Percentiles rank a stretch among this genome's conserved stretches.
Evolutionary conservation across 2,888 invertebrate species (phyloP).

Genomic region (Erebia palarica): DNA sequence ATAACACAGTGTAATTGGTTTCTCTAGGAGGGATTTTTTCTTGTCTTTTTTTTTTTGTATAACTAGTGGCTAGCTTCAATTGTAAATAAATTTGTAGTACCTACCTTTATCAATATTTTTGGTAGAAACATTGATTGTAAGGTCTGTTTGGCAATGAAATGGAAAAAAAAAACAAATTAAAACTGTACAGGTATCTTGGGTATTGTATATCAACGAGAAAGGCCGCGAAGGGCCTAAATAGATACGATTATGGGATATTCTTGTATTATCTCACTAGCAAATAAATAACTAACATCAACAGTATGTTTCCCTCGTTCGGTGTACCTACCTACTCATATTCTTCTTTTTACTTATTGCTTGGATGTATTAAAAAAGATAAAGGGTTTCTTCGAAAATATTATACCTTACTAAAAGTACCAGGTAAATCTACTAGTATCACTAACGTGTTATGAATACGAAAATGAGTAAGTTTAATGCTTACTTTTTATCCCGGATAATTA

Average conservation of each 20-base stretch:
- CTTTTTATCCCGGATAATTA: too few species aligned
- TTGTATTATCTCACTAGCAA: constrained; percentile 36
- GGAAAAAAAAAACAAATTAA: not conserved
- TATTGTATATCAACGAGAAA: constrained; percentile 7
- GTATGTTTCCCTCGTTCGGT: constrained; percentile 28
- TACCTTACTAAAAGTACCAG: too few species aligned
- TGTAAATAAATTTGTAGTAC: too few species aligned
- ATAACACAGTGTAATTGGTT: too few species aligned
- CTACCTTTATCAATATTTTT: too few species aligned
- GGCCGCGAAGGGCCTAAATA: constrained; percentile 34
- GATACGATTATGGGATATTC: constrained; percentile 36
- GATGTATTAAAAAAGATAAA: not conserved
- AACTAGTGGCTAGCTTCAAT: too few species aligned
- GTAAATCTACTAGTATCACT: too few species aligned
- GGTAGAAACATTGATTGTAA: too few species aligned
- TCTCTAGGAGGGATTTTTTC: too few species aligned
- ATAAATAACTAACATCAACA: constrained; percentile 36
- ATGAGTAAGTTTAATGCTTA: not conserved
- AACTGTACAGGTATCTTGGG: not conserved
- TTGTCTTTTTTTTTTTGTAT: too few species aligned
- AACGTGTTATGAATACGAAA: not conserved
- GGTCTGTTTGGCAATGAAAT: too few species aligned
- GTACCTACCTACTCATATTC: not conserved
- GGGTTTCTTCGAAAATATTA: not conserved
- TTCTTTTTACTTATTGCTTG: not conserved